Conservation (phyloP, 2,888 invertebrate species). For the Colletes collaris region DNA sequence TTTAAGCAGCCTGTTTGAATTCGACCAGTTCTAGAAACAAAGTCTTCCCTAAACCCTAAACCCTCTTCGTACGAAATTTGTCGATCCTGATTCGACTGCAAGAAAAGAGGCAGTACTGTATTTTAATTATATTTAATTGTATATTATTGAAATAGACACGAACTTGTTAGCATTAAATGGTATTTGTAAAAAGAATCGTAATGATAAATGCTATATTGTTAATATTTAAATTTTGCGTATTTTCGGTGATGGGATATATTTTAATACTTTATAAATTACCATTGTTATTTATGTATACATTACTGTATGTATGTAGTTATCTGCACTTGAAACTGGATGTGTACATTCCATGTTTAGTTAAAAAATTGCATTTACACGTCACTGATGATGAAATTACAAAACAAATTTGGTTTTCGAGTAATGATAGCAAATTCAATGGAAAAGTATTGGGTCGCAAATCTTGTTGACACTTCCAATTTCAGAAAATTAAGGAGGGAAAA, state of each 20-base stretch:
- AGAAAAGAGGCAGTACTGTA: neutral
- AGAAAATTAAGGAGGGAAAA: slow-evolving; percentile 21
- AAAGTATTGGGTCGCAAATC: slow-evolving; percentile 22
- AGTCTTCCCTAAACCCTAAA: too few relatives aligned
- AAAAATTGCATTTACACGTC: slow-evolving; percentile 71
- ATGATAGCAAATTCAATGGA: slow-evolving; percentile 1
- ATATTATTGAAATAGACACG: slow-evolving; percentile 69
- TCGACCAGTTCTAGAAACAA: too few relatives aligned
- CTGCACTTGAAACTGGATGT: slow-evolving; percentile 62
- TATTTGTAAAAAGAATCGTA: slow-evolving; percentile 76
- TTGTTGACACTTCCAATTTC: slow-evolving; percentile 45
- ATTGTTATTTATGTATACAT: slow-evolving; percentile 53
- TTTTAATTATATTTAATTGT: slow-evolving; percentile 63
- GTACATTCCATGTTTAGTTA: slow-evolving; percentile 76
- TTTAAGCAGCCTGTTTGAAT: too few relatives aligned
- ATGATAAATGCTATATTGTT: slow-evolving; percentile 73
- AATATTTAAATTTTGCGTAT: slow-evolving; percentile 78
- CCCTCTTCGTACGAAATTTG: too few relatives aligned
- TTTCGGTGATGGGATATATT: slow-evolving; percentile 71
- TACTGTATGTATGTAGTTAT: slow-evolving; percentile 41
- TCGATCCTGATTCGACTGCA: too few relatives aligned
- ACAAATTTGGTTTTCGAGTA: slow-evolving; percentile 33
- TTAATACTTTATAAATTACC: slow-evolving; percentile 54
- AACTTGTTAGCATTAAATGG: slow-evolving; percentile 72
- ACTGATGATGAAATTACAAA: slow-evolving; percentile 37